Percentiles rank a stretch among this genome's conserved stretches.
Conservation (phyloP, 2,888 invertebrate species). For the Glyphotaelius pellucidus region DNA sequence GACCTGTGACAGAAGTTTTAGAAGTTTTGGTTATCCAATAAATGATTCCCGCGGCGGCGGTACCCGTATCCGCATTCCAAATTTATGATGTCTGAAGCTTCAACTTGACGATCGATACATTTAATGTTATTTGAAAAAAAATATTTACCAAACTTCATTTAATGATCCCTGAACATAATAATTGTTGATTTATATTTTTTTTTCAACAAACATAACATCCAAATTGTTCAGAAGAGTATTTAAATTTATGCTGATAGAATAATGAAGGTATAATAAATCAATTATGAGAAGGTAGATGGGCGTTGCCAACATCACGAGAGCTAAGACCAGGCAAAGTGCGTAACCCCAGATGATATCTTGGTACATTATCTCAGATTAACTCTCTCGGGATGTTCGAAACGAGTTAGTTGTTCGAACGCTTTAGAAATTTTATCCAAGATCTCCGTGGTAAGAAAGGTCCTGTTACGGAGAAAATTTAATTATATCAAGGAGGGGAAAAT, state of each 20-base stretch:
- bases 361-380: constrained; percentile 45
- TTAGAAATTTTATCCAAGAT: not conserved
- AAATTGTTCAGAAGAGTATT: not conserved
- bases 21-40: no score
- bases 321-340: constrained; percentile 37
- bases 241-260: constrained; percentile 23
- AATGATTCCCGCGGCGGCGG: no score
- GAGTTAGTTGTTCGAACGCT: constrained; percentile 15
- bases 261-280: constrained; percentile 34
- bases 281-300: constrained; percentile 2
- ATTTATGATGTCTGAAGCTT: no score
- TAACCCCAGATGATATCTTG: constrained; percentile 55
- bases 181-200: not conserved
- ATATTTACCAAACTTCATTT: no score
- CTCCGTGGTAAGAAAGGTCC: not conserved
- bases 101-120: no score
- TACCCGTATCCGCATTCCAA: no score
- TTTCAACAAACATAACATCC: not conserved
- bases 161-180: not conserved
- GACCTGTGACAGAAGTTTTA: no score
- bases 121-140: no score
- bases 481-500: not conserved
- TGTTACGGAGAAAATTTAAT: not conserved
- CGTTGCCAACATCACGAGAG: not conserved
- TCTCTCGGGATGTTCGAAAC: constrained; percentile 34